Evolutionary conservation across 2,797 vertebrate genomes (phyloP), one percentile per base, ranked within the genome.

Genomic region (Euphonia xanthogaster): DNA sequence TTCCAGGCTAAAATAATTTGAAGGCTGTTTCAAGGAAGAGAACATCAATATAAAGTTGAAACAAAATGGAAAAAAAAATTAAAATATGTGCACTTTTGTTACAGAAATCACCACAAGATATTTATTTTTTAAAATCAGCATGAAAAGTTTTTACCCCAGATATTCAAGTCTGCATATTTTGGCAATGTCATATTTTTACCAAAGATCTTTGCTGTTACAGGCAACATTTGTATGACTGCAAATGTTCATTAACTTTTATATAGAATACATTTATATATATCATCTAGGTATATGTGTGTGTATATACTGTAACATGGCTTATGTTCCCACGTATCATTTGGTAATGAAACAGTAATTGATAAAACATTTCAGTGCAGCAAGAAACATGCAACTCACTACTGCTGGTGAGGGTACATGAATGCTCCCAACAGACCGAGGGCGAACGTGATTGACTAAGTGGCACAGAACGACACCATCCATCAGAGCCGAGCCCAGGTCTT

Each of bases 391-490:
- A 98, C 98, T 80, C 97, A 99, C 99, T 96, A 99, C 99, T 28
- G 99, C 99, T 35, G 99, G 99, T 13, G 99, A 99, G 60, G 99
- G 99, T 35, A 99, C 98, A 2, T 99, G 99, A 96, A 99, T 99
- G 95, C 99, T 99, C 70, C 97, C 98, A 1, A 99, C 99, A 0
- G 99, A 99, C 4, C 99, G 98, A 0, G 99, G 99, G 60, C 98
- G 98, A 76, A 99, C 98, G 35, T 99, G 98, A 96, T 99, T 99
- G 75, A 98, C 99, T 95, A 99, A 98, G 74, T 99, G 99, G 96
- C 99, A 99, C 82, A 99, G 98, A 74, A 99, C 99, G 0, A 99
- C 99, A 2, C 99, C 99, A 6, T 99, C 99, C 99, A 99, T 99
- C 94, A 99, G 98, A 24, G 99, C 99, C 0, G 98, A 98, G 21